A percentile compares a stretch with the other conserved stretches of the same genome.
Evolutionary conservation across 2,113 vertebrate species (phyloP).

Genomic region (Zosterops lateralis): DNA sequence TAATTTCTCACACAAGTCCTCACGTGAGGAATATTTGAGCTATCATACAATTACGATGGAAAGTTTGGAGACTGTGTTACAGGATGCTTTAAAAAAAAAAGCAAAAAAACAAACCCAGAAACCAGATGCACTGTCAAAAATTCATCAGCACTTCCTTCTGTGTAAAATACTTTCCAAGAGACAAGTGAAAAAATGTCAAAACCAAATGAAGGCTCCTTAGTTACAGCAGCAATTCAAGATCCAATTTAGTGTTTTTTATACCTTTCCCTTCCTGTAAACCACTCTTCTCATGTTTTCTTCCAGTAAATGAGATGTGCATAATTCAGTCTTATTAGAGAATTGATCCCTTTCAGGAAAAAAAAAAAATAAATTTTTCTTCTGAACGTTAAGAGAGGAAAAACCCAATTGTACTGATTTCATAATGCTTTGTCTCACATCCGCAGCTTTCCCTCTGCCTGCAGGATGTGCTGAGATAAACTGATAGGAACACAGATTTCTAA

Average conservation of each 20-base stretch:
- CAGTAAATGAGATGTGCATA: slow-evolving; percentile 45
- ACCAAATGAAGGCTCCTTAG: not conserved
- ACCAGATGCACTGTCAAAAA: slow-evolving; percentile 5
- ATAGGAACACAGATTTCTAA: not conserved
- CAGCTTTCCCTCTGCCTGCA: not conserved
- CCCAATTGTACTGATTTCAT: not conserved
- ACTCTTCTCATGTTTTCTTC: slow-evolving; percentile 36
- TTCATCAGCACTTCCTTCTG: not conserved
- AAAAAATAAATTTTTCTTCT: not conserved
- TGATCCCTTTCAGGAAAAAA: not conserved
- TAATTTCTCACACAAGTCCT: not conserved
- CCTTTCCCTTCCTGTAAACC: slow-evolving; percentile 3
- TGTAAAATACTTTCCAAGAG: not conserved
- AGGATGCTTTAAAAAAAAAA: not conserved
- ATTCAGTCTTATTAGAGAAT: slow-evolving; percentile 39
- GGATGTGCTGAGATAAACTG: not conserved
- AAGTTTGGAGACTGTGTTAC: not conserved
- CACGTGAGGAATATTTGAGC: not conserved
- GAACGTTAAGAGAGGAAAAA: not conserved
- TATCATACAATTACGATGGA: not conserved
- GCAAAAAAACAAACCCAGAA: not conserved
- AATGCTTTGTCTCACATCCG: not conserved
- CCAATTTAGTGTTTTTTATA: slow-evolving; percentile 28
- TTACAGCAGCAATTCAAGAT: not conserved
- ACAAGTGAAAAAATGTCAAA: slow-evolving; percentile 42